These are phyloP conservation scores for Parambassis ranga DNA, from an alignment of 2,797 vertebrate species.

Conservation along the genomic window DNA sequence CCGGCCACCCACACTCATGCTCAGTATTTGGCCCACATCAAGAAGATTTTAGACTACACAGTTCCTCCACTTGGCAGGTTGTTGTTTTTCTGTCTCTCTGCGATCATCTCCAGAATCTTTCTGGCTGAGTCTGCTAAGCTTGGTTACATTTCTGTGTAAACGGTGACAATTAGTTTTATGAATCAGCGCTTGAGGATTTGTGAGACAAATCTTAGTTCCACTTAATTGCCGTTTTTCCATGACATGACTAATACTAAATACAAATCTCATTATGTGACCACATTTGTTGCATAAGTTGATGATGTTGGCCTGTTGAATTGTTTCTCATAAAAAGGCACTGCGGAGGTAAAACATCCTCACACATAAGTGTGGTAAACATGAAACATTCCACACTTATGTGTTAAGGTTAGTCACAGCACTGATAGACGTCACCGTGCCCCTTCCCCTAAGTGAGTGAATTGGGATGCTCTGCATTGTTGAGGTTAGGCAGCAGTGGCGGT, in stretches of 20 bases:
- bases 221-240: constrained; percentile 11
- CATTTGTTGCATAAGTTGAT: neutral
- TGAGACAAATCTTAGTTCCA: neutral
- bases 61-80: constrained; percentile 23
- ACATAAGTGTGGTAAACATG: neutral
- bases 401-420: neutral
- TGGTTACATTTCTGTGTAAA: neutral
- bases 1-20: constrained; percentile 38
- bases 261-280: neutral
- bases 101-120: neutral
- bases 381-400: neutral
- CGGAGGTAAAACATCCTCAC: no score
- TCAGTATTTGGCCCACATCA: constrained; percentile 42
- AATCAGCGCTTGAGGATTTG: constrained; percentile 3
- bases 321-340: neutral
- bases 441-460: constrained; percentile 27
- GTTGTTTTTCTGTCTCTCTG: constrained; percentile 13
- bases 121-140: neutral
- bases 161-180: neutral
- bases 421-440: constrained; percentile 44
- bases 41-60: constrained; percentile 38
- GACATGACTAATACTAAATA: constrained; percentile 3
- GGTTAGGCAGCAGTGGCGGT: constrained; percentile 39
- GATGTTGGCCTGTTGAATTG: neutral
- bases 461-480: constrained; percentile 48